Conservation (phyloP, 2,888 invertebrate genomes). For the Arge pagana region DNA sequence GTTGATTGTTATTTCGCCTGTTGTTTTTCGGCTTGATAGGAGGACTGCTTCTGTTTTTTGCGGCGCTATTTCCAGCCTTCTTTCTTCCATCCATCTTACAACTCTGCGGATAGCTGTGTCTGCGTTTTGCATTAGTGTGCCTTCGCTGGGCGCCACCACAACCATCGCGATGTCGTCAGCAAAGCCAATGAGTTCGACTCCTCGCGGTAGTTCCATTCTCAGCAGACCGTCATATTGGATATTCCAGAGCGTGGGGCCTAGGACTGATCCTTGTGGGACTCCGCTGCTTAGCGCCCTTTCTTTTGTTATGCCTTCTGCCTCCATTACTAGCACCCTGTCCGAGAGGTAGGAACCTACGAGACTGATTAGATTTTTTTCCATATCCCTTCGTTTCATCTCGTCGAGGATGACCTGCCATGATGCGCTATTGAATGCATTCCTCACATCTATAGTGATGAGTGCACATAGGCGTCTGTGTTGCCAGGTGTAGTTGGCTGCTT, state of each 20-base stretch:
- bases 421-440: not conserved
- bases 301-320: constrained; percentile 26
- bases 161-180: constrained; percentile 17
- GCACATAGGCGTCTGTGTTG: not conserved
- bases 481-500: not conserved
- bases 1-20: constrained; percentile 21
- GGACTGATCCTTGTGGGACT: constrained; percentile 29
- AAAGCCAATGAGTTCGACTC: constrained; percentile 19
- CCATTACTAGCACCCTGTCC: constrained; percentile 28
- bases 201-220: constrained; percentile 15
- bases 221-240: constrained; percentile 14
- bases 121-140: constrained; percentile 14
- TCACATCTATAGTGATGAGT: not conserved
- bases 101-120: constrained; percentile 11
- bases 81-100: constrained; percentile 14
- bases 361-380: too few species aligned
- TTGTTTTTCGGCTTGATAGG: constrained; percentile 21
- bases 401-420: not conserved
- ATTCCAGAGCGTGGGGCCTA: constrained; percentile 29
- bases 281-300: constrained; percentile 22
- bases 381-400: too few species aligned
- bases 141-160: constrained; percentile 25
- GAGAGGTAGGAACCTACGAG: too few species aligned
- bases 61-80: constrained; percentile 26
- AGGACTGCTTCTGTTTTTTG: constrained; percentile 32